Base-by-base conservation (phyloP, 2,888 invertebrate genomes). In the Pristionchus japonicus region DNA sequence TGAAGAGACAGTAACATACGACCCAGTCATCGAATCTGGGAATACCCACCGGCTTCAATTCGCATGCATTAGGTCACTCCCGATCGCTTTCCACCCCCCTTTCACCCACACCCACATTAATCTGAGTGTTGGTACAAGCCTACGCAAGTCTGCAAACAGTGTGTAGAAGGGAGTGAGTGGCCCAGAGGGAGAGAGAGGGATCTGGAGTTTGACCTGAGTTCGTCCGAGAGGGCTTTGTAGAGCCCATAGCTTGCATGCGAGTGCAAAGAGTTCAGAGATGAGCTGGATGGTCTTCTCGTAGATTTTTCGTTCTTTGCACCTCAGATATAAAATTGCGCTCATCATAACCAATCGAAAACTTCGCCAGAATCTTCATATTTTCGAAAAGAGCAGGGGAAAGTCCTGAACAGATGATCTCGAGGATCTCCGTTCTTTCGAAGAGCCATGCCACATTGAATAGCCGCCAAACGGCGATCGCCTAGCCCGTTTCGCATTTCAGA, bases 91-190 rank as follows among this genome's bases (percentile, higher is more conserved):
- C 77, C 40, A 9, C 20, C 23, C 6, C 23, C 43, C 23, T 47
- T 77, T 77, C 40, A 31, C 64, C 13, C 64, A 17, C 64, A 34
- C 67, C 34, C 43, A 11, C n/a, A n/a, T 34, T 67, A 67, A 77
- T 77, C 67, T 67, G 27, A 37, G 74, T 77, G 77, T 77, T 77
- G 77, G 77, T 77, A 77, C 77, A 77, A 77, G 43, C 77, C 15
- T 70, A 77, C 77, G 77, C 77, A 17, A 15, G 40, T 77, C 43
- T n/a, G 43, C 77, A 77, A 77, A 77, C 77, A 77, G 31, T 23
- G 37, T 57, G 57, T 57, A 23, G 49, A 49, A 49, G 67, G 6
- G 67, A 31, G 67, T 27, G 61, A 61, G 61, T 7, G n/a, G n/a
- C n/a, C n/a, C n/a, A n/a, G 67, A 20, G 31, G 40, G 3, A 17